Evolutionary conservation across 2,888 invertebrate species (phyloP).

Genomic region (Drosophila parthenogenetica): DNA sequence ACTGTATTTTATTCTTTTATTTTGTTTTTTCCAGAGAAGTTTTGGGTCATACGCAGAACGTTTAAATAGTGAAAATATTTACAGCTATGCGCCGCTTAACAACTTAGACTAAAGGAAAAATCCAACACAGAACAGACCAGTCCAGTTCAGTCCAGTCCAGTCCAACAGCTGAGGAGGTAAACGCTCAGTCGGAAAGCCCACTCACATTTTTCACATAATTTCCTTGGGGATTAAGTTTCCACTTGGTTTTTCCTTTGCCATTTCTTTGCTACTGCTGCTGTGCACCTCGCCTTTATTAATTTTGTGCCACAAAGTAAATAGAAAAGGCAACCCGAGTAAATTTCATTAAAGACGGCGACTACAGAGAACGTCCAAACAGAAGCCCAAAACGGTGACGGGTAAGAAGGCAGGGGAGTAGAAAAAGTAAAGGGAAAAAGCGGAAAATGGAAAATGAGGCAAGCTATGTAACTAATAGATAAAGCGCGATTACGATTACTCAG

Average conservation of each 20-base stretch:
- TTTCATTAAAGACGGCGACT: slow-evolving; percentile 69
- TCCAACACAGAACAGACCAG: slow-evolving; percentile 12
- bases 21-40: neutral
- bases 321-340: slow-evolving; percentile 68
- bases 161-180: slow-evolving; percentile 13
- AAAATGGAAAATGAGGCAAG: slow-evolving; percentile 37
- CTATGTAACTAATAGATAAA: slow-evolving; percentile 74
- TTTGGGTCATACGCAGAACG: slow-evolving; percentile 51
- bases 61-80: slow-evolving; percentile 54
- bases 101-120: slow-evolving; percentile 43
- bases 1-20: slow-evolving; percentile 27
- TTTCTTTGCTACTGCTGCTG: slow-evolving; percentile 22
- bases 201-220: slow-evolving; percentile 79
- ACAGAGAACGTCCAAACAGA: slow-evolving; percentile 5
- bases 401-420: slow-evolving; percentile 1
- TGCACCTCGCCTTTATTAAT: slow-evolving; percentile 69
- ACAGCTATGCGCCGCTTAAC: slow-evolving; percentile 59
- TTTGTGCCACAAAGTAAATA: slow-evolving; percentile 73
- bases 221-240: slow-evolving; percentile 78
- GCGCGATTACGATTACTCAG: slow-evolving; percentile 67
- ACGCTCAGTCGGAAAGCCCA: slow-evolving; percentile 28
- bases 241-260: slow-evolving; percentile 55
- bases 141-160: neutral
- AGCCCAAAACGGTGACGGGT: slow-evolving; percentile 10
- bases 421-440: slow-evolving; percentile 1